Conservation (phyloP, 2,797 vertebrate species). For the Peromyscus attwateri region DNA sequence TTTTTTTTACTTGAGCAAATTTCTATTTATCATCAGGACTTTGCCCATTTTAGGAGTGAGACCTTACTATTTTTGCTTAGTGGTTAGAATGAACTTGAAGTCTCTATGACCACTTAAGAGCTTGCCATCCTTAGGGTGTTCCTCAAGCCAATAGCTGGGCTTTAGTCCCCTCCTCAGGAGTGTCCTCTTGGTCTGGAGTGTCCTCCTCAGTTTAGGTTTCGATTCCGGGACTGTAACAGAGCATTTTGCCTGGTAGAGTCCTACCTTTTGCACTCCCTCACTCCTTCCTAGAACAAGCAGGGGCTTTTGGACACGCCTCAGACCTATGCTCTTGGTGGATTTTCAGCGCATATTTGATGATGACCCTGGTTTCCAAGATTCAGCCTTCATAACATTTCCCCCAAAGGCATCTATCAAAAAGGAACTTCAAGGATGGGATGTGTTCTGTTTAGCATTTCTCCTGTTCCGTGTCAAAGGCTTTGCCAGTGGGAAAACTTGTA, state of each 20-base stretch:
- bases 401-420: slow-evolving; percentile 14
- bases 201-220: background rate
- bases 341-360: slow-evolving; percentile 37
- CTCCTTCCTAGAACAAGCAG: background rate
- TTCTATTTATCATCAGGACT: slow-evolving; percentile 45
- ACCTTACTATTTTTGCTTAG: background rate
- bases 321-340: background rate
- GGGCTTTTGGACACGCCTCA: background rate
- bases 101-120: background rate
- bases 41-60: slow-evolving; percentile 41
- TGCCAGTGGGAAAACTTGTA: background rate
- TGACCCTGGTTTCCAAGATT: background rate
- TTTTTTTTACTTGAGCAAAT: slow-evolving; percentile 34
- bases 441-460: background rate
- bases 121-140: background rate
- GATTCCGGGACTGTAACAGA: background rate
- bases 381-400: background rate
- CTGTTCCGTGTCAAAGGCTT: slow-evolving; percentile 46
- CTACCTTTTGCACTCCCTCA: background rate
- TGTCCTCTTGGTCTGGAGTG: background rate
- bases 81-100: background rate
- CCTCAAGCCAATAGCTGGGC: background rate
- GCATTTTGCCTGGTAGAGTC: background rate
- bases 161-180: background rate
- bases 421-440: background rate